phyloP scores from a whole-genome alignment of 37 sponge, comb jelly and placozoan species.

The Oscarella lobularis region DNA sequence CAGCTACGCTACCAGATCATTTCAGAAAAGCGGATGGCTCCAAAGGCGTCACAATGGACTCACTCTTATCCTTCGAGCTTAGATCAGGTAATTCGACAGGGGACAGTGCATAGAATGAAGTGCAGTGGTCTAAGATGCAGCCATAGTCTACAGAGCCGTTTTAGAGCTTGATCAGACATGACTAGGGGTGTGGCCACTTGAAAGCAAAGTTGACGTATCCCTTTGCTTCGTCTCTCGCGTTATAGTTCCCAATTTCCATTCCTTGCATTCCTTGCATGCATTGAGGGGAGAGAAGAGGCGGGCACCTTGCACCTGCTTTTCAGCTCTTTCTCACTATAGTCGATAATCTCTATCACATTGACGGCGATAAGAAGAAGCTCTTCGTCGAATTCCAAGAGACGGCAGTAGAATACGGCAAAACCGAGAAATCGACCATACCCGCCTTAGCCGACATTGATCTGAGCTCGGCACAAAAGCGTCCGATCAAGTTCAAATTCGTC shows the following conservation, averaged over 20 bases:
- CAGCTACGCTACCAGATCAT: neutral
- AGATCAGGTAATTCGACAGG: too few relatives aligned
- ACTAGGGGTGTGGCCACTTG: too few relatives aligned
- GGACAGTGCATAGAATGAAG: too few relatives aligned
- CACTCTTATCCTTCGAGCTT: too few relatives aligned
- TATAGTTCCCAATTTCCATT: too few relatives aligned
- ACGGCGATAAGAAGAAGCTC: neutral
- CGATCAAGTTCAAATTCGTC: slow-evolving; percentile 14
- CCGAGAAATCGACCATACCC: slow-evolving; percentile 10
- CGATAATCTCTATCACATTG: slow-evolving; percentile 6
- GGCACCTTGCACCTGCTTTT: neutral
- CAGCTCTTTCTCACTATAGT: slow-evolving; percentile 1
- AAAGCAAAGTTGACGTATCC: too few relatives aligned
- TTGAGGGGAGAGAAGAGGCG: neutral
- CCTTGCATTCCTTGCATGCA: too few relatives aligned
- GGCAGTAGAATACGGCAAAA: slow-evolving; percentile 64
- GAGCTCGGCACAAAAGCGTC: neutral
- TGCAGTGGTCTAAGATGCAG: too few relatives aligned
- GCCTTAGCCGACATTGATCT: slow-evolving; percentile 16
- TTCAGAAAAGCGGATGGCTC: neutral
- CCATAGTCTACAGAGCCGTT: too few relatives aligned
- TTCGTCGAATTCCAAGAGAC: slow-evolving; percentile 28
- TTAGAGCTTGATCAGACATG: neutral
- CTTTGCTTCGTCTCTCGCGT: too few relatives aligned
- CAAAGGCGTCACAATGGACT: neutral